Conservation (phyloP, 2,888 invertebrate species). For the Cheilosia variabilis region DNA sequence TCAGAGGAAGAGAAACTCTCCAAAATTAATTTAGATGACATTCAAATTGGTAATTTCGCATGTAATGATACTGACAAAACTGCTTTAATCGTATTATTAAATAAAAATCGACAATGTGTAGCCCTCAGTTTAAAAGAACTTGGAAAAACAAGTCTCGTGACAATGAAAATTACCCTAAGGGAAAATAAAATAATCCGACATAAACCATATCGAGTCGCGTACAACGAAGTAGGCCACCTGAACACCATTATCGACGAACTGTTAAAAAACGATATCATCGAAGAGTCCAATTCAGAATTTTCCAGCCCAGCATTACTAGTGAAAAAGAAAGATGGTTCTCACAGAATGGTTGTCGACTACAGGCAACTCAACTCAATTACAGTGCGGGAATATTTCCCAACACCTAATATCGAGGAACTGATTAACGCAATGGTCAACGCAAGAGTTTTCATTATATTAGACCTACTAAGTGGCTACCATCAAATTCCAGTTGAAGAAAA, state of each 20-base stretch:
- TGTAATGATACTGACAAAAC: no score
- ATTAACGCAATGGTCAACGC: constrained; percentile 1
- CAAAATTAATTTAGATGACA: no score
- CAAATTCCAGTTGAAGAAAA: constrained; percentile 16
- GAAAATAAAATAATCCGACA: not conserved
- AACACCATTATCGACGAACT: not conserved
- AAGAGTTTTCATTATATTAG: constrained; percentile 5
- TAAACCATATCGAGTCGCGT: no score
- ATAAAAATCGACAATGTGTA: not conserved
- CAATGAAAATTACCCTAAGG: constrained; percentile 23
- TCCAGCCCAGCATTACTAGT: constrained; percentile 8
- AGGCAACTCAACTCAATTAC: constrained; percentile 1
- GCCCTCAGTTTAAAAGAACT: constrained; percentile 1
- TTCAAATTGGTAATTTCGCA: no score
- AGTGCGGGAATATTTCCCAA: constrained; percentile 9
- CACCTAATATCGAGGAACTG: constrained; percentile 11
- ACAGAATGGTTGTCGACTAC: constrained; percentile 12
- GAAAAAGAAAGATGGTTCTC: constrained; percentile 10
- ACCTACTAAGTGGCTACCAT: constrained; percentile 22
- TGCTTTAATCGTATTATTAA: no score
- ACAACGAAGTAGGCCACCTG: not conserved
- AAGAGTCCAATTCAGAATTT: not conserved
- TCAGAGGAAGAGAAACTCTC: no score
- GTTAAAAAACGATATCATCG: not conserved
- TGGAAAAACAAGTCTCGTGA: not conserved